Percentiles rank a stretch among this genome's conserved stretches.
Conservation (phyloP, 2,888 invertebrate species). For the Yponomeuta malinellus region DNA sequence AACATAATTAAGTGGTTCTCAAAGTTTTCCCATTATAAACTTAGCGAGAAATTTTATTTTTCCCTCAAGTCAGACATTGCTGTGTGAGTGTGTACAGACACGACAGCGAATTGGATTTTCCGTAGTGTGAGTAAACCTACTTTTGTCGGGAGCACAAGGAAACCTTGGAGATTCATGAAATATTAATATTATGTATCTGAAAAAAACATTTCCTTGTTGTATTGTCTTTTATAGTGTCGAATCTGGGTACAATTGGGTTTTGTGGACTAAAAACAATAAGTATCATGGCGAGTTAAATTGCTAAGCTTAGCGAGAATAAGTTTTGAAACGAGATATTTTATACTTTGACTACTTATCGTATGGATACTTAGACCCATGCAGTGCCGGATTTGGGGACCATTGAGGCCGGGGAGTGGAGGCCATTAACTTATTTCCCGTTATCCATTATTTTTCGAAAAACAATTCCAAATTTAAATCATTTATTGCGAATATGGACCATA, state of each 20-base stretch:
- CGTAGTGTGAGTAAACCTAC: slow-evolving; percentile 72
- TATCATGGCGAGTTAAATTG: no score
- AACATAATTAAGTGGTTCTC: slow-evolving; percentile 77
- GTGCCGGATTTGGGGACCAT: no score
- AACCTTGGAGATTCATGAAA: slow-evolving; percentile 69
- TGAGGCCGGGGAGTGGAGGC: no score
- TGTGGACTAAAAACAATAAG: no score
- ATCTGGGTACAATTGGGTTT: neutral
- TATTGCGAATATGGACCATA: no score
- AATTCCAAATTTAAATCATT: no score
- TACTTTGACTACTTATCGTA: no score
- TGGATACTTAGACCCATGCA: no score
- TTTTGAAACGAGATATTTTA: no score
- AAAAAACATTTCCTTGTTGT: slow-evolving; percentile 25
- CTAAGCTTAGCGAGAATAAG: no score
- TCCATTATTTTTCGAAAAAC: no score
- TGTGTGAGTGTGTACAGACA: slow-evolving; percentile 68
- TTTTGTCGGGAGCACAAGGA: slow-evolving; percentile 69
- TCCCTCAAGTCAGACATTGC: slow-evolving; percentile 70
- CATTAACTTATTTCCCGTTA: no score
- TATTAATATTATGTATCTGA: slow-evolving; percentile 62
- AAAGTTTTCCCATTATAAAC: slow-evolving; percentile 77
- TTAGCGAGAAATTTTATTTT: slow-evolving; percentile 77
- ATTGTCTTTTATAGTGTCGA: slow-evolving; percentile 13
- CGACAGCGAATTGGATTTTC: slow-evolving; percentile 72